These are phyloP conservation scores for Drosophila buzzatii DNA, from an alignment of 2,888 invertebrate genomes.

Conservation along the genomic window DNA sequence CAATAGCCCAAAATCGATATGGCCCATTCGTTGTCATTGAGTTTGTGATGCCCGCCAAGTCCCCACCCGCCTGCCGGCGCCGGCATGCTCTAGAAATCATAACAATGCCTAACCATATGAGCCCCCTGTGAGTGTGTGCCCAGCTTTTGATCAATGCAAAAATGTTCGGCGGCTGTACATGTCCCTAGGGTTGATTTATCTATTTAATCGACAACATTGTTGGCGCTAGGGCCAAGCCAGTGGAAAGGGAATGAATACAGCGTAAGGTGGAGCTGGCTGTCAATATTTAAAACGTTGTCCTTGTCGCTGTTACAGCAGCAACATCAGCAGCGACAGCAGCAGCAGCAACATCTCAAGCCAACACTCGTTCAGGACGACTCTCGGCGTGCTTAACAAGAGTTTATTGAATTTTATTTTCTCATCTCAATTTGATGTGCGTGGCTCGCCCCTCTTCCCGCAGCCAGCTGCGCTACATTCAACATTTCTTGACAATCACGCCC, in stretches of 20 bases:
- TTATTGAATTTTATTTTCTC: constrained; percentile 81
- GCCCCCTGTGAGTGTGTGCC: background rate
- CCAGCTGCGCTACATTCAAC: background rate
- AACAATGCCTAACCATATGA: constrained; percentile 58
- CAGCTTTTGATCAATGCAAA: constrained; percentile 77
- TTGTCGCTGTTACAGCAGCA: constrained; percentile 57
- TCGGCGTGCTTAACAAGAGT: constrained; percentile 79
- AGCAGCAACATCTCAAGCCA: constrained; percentile 33
- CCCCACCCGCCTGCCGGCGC: background rate
- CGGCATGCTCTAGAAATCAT: constrained; percentile 54
- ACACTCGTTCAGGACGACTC: constrained; percentile 31
- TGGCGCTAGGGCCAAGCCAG: constrained; percentile 8
- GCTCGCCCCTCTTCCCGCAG: background rate
- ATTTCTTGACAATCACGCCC: constrained; percentile 41
- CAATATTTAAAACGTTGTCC: constrained; percentile 81
- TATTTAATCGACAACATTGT: constrained; percentile 73
- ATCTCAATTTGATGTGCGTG: constrained; percentile 76
- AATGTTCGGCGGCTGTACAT: constrained; percentile 65
- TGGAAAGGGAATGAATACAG: background rate
- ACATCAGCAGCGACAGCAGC: constrained; percentile 29
- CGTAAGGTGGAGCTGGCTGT: constrained; percentile 46
- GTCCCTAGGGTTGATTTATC: constrained; percentile 82
- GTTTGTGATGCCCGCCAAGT: constrained; percentile 21
- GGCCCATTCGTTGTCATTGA: constrained; percentile 41
- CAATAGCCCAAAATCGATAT: constrained; percentile 68